Conservation (phyloP, 2,797 vertebrate genomes). For the Distichodus sexfasciatus region DNA sequence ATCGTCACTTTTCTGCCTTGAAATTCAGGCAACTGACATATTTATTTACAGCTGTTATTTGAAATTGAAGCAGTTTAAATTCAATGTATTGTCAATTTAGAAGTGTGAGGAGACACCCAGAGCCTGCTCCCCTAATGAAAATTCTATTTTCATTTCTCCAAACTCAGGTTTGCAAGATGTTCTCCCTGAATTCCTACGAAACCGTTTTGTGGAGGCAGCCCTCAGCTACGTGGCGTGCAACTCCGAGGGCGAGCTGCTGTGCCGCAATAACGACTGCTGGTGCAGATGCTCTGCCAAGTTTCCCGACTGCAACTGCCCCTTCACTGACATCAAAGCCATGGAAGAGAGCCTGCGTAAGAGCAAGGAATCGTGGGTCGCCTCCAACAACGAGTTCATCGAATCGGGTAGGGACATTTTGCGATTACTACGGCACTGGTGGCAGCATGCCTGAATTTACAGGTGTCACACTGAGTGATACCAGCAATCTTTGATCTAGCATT, state of each 20-base stretch:
- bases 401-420: conserved; percentile 85
- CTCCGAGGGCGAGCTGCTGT: conserved; percentile 90
- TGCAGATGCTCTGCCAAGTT: conserved; percentile 86
- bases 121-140: background rate
- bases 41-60: too few species aligned
- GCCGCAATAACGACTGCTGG: conserved; percentile 90
- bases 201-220: conserved; percentile 89
- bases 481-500: too few species aligned
- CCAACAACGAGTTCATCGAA: conserved; percentile 88
- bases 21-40: too few species aligned
- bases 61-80: too few species aligned
- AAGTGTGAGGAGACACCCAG: background rate
- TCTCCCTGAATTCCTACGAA: conserved; percentile 88
- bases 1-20: too few species aligned
- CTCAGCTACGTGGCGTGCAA: conserved; percentile 96
- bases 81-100: too few species aligned
- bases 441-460: too few species aligned
- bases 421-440: too few species aligned
- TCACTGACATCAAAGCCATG: conserved; percentile 88
- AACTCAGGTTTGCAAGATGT: conserved; percentile 88
- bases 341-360: conserved; percentile 88
- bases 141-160: background rate
- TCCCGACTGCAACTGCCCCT: conserved; percentile 93
- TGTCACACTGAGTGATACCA: too few species aligned
- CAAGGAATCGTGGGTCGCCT: conserved; percentile 79